Evolutionary conservation across 2,888 invertebrate genomes (phyloP).

Genomic region (Eumacrocentrus americanus): DNA sequence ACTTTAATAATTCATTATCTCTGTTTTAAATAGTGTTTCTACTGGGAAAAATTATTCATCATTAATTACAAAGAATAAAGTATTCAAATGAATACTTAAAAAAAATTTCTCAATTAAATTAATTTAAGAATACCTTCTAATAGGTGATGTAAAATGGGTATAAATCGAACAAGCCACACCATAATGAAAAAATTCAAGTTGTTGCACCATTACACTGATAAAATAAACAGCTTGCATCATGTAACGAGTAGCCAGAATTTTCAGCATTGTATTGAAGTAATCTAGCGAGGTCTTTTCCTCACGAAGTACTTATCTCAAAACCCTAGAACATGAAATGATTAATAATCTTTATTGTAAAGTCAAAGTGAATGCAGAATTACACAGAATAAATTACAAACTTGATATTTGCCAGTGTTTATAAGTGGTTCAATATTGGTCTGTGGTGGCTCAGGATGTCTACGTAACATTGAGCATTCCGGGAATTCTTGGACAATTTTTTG

Average conservation of each 20-base stretch:
- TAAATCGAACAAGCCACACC: slow-evolving; percentile 96
- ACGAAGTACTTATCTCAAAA: slow-evolving; percentile 77
- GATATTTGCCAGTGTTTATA: slow-evolving; percentile 77
- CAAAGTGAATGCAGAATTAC: not conserved
- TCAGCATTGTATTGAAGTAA: slow-evolving; percentile 95
- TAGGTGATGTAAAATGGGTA: slow-evolving; percentile 98
- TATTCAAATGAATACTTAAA: not conserved
- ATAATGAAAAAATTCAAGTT: slow-evolving; percentile 89
- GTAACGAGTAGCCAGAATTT: slow-evolving; percentile 95
- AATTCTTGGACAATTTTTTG: slow-evolving; percentile 85
- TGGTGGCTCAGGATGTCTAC: slow-evolving; percentile 93
- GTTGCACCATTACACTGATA: slow-evolving; percentile 84
- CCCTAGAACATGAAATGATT: slow-evolving; percentile 63
- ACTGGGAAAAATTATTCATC: too few relatives aligned
- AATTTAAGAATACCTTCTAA: slow-evolving; percentile 70
- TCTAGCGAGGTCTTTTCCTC: slow-evolving; percentile 84
- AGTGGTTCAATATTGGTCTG: slow-evolving; percentile 84
- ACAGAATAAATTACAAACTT: slow-evolving; percentile 57
- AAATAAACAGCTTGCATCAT: slow-evolving; percentile 99
- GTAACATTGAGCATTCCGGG: slow-evolving; percentile 91
- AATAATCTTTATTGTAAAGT: not conserved
- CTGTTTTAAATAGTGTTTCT: too few relatives aligned
- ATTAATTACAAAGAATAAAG: slow-evolving; percentile 8
- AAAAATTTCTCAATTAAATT: not conserved
- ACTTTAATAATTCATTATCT: too few relatives aligned